Percentiles rank a stretch among this genome's conserved stretches.
These are phyloP conservation scores for Heterohyrax brucei DNA, from an alignment of 2,797 vertebrate genomes.

Conservation along the genomic window DNA sequence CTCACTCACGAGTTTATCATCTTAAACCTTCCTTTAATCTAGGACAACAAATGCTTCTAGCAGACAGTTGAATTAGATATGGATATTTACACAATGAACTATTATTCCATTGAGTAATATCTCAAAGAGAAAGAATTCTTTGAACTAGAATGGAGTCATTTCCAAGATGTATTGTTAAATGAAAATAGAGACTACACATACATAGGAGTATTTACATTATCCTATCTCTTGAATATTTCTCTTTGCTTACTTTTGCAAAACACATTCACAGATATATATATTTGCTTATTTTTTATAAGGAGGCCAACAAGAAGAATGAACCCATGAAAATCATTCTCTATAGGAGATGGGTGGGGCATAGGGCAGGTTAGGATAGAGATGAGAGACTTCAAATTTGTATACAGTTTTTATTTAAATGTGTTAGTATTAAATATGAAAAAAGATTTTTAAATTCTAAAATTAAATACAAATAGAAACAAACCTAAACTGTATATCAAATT, in stretches of 20 bases:
- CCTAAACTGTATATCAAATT: background rate
- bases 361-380: background rate
- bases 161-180: background rate
- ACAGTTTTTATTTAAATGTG: slow-evolving; percentile 4
- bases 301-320: background rate
- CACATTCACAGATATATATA: background rate
- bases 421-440: slow-evolving; percentile 12
- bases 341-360: background rate
- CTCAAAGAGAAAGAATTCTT: background rate
- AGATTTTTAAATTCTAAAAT: background rate
- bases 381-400: background rate
- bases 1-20: background rate
- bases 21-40: background rate
- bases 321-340: slow-evolving; percentile 8
- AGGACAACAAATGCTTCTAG: background rate
- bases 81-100: no score
- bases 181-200: background rate
- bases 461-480: slow-evolving; percentile 30
- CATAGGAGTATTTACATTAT: background rate
- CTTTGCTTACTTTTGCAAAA: no score
- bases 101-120: background rate
- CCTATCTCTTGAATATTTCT: background rate
- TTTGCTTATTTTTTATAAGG: background rate
- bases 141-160: slow-evolving; percentile 9
- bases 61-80: background rate